phyloP scores from a whole-genome alignment of 2,888 invertebrate genomes.

The Tiliacea citrago region DNA sequence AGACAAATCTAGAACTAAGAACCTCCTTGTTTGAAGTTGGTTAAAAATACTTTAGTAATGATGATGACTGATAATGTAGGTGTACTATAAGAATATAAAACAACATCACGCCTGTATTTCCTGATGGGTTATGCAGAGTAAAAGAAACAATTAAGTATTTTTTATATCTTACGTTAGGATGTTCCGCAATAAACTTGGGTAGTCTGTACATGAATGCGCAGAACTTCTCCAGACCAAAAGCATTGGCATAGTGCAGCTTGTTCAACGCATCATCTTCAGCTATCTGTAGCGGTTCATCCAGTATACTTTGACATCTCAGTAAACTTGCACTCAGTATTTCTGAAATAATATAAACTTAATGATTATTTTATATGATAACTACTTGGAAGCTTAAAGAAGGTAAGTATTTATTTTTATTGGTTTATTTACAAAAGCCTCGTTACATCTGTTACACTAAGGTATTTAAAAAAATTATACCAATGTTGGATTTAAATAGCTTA shows the following conservation, averaged over 20 bases:
- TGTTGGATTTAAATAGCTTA: no score
- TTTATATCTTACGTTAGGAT: slow-evolving; percentile 76
- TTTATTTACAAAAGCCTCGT: not conserved
- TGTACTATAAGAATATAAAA: no score
- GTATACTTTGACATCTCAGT: slow-evolving; percentile 76
- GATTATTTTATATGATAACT: not conserved
- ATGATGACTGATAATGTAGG: not conserved
- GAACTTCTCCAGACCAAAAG: slow-evolving; percentile 84
- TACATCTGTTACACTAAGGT: no score
- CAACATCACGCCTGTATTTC: no score
- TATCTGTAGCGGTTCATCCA: slow-evolving; percentile 67
- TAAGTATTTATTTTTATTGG: not conserved
- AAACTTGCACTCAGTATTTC: slow-evolving; percentile 82
- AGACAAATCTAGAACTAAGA: no score
- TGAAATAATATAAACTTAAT: slow-evolving; percentile 65
- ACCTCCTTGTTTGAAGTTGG: no score
- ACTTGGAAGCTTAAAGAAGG: not conserved
- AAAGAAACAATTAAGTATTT: not conserved
- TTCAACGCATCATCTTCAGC: slow-evolving; percentile 78
- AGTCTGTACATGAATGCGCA: slow-evolving; percentile 81
- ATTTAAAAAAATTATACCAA: no score
- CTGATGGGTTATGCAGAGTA: no score
- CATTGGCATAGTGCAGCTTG: slow-evolving; percentile 83
- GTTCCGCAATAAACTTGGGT: slow-evolving; percentile 74
- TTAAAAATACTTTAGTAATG: no score